phyloP scores from a whole-genome alignment of 2,113 vertebrate genomes.

The Xerus inauris region DNA sequence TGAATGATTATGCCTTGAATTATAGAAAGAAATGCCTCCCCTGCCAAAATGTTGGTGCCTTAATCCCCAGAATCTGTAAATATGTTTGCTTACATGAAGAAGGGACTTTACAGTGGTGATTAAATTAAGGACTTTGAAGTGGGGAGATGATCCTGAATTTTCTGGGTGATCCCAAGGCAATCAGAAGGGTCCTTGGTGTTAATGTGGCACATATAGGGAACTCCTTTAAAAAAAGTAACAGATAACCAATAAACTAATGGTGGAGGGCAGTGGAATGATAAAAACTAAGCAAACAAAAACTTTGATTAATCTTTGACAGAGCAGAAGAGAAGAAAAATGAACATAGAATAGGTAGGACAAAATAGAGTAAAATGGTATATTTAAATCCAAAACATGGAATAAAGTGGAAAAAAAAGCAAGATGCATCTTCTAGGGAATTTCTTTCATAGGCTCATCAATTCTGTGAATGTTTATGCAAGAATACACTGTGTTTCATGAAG shows the following conservation, averaged over 20 bases:
- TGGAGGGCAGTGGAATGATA: background rate
- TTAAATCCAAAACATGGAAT: background rate
- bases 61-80: background rate
- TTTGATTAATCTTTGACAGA: background rate
- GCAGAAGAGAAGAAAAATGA: background rate
- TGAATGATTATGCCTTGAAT: background rate
- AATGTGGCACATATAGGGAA: background rate
- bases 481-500: background rate
- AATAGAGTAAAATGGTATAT: background rate
- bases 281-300: constrained; percentile 16
- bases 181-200: background rate
- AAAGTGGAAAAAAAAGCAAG: constrained; percentile 1
- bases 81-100: background rate
- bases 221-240: background rate
- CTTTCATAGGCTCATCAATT: background rate
- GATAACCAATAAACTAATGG: background rate
- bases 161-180: background rate
- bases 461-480: background rate
- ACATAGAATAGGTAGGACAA: background rate
- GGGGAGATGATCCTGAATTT: background rate
- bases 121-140: background rate
- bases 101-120: background rate
- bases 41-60: background rate
- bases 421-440: background rate
- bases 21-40: background rate